Base-by-base conservation (phyloP, 2,113 vertebrate species). In the Romanogobio albipinnatus region DNA sequence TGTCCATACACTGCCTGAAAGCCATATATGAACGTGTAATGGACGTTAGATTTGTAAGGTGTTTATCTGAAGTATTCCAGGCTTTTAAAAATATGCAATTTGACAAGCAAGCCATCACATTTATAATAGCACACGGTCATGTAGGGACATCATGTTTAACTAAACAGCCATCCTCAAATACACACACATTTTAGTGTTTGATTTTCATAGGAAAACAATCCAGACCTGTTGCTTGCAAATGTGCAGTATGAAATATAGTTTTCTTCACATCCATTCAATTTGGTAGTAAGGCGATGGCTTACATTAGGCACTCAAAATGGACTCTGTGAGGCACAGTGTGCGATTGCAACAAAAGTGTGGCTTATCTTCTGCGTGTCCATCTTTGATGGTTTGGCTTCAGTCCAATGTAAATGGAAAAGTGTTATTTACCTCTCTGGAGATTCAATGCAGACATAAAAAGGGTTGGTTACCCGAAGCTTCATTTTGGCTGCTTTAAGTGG, bases 271-370 rank as follows among this genome's bases (percentile, higher is more conserved):
- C 4, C 10, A 11, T 82, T 71, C 3, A 39, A 17, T 71, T 82
- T 71, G 19, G 56, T 68, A 56, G 19, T 39, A n/a, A 82, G 39
- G 51, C 43, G 61, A 73, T 71, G 29, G 51, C 66, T 71, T 82
- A 51, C 33, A 39, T 82, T 82, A 71, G 15, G 33, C 13, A 43
- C 66, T 82, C 64, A 82, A 82, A 82, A 82, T 82, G 64, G 80
- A 68, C 39, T 43, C 47, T 7, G 19, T 43, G 66, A 49, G 39
- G 14, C 56, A 43, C 56, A 62, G 36, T 36, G 19, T 70, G 64
- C 13, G 61, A 36, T 66, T n/a, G 26, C 19, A 39, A 26, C 66
- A 58, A 58, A 56, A 43, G 47, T 53, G 5, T n/a, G 66, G 49
- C 66, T 58, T 56, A 56, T 58, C 19, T 73, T 58, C 17, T 70